These are phyloP conservation scores for Cephus rjabovi DNA, from an alignment of 2,888 invertebrate species.

Conservation along the genomic window DNA sequence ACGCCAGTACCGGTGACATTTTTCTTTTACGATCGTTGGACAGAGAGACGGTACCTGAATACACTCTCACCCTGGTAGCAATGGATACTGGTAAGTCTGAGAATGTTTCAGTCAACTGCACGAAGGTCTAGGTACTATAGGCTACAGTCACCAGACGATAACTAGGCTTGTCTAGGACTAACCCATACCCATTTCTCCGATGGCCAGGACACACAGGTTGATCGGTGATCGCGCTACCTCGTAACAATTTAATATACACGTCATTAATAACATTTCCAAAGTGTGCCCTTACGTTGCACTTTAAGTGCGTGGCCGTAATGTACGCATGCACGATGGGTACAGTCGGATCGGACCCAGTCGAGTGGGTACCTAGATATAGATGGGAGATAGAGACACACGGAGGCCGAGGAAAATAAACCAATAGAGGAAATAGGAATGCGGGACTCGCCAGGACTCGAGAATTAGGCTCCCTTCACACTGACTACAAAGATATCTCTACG, in stretches of 20 bases:
- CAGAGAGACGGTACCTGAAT: constrained; percentile 86
- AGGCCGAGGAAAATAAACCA: constrained; percentile 40
- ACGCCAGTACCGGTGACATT: constrained; percentile 92
- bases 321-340: constrained; percentile 10
- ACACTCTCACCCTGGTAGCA: constrained; percentile 87
- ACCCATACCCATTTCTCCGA: neutral
- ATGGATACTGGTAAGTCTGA: constrained; percentile 89
- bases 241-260: constrained; percentile 15
- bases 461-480: constrained; percentile 33
- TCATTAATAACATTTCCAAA: constrained; percentile 26
- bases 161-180: neutral
- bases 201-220: neutral
- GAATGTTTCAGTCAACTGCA: neutral
- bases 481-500: constrained; percentile 12
- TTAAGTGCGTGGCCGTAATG: constrained; percentile 18
- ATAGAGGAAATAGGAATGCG: constrained; percentile 44
- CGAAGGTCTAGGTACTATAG: neutral
- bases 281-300: constrained; percentile 23
- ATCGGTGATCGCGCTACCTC: neutral
- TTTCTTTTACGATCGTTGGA: constrained; percentile 85
- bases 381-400: constrained; percentile 44
- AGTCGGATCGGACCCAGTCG: constrained; percentile 13
- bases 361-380: constrained; percentile 36
- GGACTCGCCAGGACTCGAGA: constrained; percentile 28
- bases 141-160: neutral